These are phyloP conservation scores for Polietes domitor DNA, from an alignment of 2,888 invertebrate species.

Conservation along the genomic window DNA sequence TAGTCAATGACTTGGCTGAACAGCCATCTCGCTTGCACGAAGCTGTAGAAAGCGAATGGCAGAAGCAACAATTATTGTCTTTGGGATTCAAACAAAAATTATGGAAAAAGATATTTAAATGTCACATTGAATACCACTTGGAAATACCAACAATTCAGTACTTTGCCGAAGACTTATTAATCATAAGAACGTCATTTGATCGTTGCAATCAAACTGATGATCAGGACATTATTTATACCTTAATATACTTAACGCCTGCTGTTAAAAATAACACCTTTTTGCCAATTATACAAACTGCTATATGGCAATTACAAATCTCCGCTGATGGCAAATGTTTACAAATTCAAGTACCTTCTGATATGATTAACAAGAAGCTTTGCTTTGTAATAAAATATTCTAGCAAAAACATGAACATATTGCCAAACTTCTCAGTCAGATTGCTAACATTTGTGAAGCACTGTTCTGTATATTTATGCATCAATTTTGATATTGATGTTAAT, in stretches of 20 bases:
- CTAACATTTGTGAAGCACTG: slow-evolving; percentile 62
- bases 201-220: not conserved
- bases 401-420: slow-evolving; percentile 55
- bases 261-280: slow-evolving; percentile 67
- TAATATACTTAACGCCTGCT: slow-evolving; percentile 69
- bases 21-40: slow-evolving; percentile 70
- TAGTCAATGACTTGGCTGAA: slow-evolving; percentile 69
- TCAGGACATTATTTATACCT: slow-evolving; percentile 67
- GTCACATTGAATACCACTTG: slow-evolving; percentile 69
- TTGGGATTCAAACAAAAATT: slow-evolving; percentile 69
- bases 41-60: slow-evolving; percentile 73
- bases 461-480: slow-evolving; percentile 30
- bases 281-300: slow-evolving; percentile 56
- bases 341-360: slow-evolving; percentile 70
- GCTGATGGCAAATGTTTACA: slow-evolving; percentile 59
- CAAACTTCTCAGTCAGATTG: slow-evolving; percentile 70
- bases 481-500: slow-evolving; percentile 31
- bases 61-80: slow-evolving; percentile 75
- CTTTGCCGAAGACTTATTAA: slow-evolving; percentile 47
- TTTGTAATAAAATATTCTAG: slow-evolving; percentile 69
- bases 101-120: slow-evolving; percentile 66
- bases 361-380: slow-evolving; percentile 70
- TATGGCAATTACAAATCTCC: slow-evolving; percentile 74
- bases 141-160: slow-evolving; percentile 69
- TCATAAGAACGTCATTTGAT: slow-evolving; percentile 33